phyloP scores from a whole-genome alignment of 1,140 invertebrate genomes.

The Papilio xuthus region DNA sequence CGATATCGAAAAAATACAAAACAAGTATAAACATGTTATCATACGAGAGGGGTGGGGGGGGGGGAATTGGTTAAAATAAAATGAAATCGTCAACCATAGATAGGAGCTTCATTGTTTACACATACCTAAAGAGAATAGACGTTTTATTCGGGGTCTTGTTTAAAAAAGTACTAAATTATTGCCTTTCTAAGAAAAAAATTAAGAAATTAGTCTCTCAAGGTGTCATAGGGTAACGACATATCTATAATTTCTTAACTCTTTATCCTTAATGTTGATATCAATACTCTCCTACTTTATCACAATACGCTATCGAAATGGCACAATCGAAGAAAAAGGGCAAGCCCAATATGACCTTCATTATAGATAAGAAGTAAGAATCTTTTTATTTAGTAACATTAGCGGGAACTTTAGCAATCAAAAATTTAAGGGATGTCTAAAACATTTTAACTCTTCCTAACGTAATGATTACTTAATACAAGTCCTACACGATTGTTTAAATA shows the following conservation, averaged over 20 bases:
- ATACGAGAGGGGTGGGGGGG: too few species aligned
- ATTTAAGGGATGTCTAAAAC: background rate
- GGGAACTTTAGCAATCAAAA: background rate
- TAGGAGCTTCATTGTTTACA: too few species aligned
- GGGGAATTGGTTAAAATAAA: too few species aligned
- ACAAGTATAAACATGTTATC: too few species aligned
- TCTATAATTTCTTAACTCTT: background rate
- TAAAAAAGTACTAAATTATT: background rate
- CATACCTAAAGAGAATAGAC: too few species aligned
- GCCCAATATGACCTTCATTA: background rate
- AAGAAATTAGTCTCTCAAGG: background rate
- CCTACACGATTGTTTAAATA: slow-evolving; percentile 36
- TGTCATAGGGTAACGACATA: background rate
- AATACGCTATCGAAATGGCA: background rate
- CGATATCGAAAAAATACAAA: too few species aligned
- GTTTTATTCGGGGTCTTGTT: too few species aligned
- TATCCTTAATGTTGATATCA: background rate
- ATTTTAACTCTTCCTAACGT: background rate
- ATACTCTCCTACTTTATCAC: slow-evolving; percentile 13
- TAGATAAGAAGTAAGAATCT: background rate
- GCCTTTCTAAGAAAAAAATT: background rate
- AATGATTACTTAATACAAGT: background rate
- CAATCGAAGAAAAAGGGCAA: slow-evolving; percentile 13
- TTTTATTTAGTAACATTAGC: background rate
- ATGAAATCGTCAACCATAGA: too few species aligned